Base-by-base conservation (phyloP, 2,888 invertebrate species). In the Horisme vitalbata region DNA sequence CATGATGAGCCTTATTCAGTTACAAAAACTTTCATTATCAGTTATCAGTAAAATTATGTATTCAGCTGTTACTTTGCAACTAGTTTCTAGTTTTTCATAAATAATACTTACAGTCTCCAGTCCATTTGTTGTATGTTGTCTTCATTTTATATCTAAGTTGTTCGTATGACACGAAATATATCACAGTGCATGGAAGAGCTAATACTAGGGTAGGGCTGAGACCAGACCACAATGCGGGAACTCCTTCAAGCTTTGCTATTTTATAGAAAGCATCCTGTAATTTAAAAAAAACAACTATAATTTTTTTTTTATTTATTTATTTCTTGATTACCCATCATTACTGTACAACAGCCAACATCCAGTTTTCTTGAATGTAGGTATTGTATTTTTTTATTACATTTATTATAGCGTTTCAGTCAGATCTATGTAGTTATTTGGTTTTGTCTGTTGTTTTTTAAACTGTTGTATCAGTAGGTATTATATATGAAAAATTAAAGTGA, bases 141-240 rank as follows among this genome's bases (percentile, higher is more conserved):
- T 93, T 94, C 59, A 94, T 81, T 65, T 84, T 89, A 55, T 92
- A 89, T 65, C 95, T 89, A 32, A 99, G 88, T 78, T 98, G 97
- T 83, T 99, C 99, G 79, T 99, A 99, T 9, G 96, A 92, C 6
- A 99, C 98, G 91, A 99, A 99, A 83, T 99, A 99, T 53, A 98
- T 93, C 43, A 99, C 95, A 20, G 99, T 99, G 34, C 98, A 96
- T 30, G 99, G 99, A 48, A 99, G 89, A 8, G 99, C 98, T 79
- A 99, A 93, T 8, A 99, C 92, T 73, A 99, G 89, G 2, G 99
- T 99, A 0, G 99, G 99, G 63, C 98, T 96, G 27, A 99, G 90
- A 1, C 99, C 99, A 70, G 98, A 98, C 99, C 99, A 99, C 21
- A 99, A 83, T 0, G 99, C 96, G 4, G 93, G 79, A 0, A 98